Percentiles rank a stretch among this genome's conserved stretches.
phyloP scores from a whole-genome alignment of 2,888 invertebrate species.

The Diachrysia chrysitis region DNA sequence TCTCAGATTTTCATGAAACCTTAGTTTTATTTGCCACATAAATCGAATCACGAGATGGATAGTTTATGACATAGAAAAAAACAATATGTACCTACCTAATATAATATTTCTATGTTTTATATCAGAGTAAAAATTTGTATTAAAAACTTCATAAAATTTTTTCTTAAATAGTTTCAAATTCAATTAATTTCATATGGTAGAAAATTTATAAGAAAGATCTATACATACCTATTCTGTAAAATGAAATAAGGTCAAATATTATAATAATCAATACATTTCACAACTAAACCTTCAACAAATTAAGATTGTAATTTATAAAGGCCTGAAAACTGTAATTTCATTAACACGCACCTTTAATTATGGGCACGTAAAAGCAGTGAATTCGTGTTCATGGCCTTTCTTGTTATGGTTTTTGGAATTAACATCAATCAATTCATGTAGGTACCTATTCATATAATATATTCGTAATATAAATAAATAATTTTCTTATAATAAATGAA shows the following conservation, averaged over 20 bases:
- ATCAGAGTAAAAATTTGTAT: too few relatives aligned
- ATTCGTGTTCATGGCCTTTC: not conserved
- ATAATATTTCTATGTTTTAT: not conserved
- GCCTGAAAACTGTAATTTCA: not conserved
- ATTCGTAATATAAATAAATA: too few relatives aligned
- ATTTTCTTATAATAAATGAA: too few relatives aligned
- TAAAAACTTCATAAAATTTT: too few relatives aligned
- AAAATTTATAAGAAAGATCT: too few relatives aligned
- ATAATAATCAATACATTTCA: not conserved
- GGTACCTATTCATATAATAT: not conserved
- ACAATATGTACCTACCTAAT: too few relatives aligned
- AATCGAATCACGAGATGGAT: slow-evolving; percentile 72
- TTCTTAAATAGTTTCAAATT: too few relatives aligned
- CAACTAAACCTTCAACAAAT: slow-evolving; percentile 21
- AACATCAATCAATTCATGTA: not conserved
- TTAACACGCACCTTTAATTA: slow-evolving; percentile 1
- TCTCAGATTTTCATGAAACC: slow-evolving; percentile 65
- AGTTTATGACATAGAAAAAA: slow-evolving; percentile 57
- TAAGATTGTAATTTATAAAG: not conserved
- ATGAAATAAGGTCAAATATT: too few relatives aligned
- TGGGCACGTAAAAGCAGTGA: not conserved
- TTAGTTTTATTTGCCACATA: slow-evolving; percentile 68
- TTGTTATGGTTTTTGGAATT: not conserved
- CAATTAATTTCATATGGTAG: too few relatives aligned
- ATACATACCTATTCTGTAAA: too few relatives aligned